Evolutionary conservation across 2,113 vertebrate species (phyloP).

Genomic region (Sarotherodon lohbergeri): DNA sequence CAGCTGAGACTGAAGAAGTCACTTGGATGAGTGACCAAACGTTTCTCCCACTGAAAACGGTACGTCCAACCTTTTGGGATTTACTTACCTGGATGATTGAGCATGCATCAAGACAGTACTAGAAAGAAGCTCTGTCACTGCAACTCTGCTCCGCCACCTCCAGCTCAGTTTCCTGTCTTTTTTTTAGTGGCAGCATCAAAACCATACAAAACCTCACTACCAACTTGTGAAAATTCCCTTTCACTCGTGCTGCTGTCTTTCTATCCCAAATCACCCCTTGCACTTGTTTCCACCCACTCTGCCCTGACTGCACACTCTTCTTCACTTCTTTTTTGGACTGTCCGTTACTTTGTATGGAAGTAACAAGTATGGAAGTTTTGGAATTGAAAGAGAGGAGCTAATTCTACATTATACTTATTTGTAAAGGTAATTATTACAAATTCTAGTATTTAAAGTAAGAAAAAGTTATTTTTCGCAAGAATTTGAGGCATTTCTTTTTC

Average conservation of each 20-base stretch:
- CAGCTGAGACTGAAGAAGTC: neutral
- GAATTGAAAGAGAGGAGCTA: neutral
- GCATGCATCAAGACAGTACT: neutral
- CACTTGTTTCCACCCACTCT: neutral
- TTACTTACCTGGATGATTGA: neutral
- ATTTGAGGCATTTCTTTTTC: neutral
- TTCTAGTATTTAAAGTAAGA: neutral
- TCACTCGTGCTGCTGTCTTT: neutral
- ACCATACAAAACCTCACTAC: neutral
- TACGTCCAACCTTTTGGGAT: neutral
- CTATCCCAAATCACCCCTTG: neutral
- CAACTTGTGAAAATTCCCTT: neutral
- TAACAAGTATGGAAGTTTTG: neutral
- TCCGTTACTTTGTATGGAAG: neutral
- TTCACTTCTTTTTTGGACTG: neutral
- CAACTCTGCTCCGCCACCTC: neutral
- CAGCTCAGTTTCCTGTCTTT: neutral
- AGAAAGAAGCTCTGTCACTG: neutral
- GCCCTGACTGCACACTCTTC: neutral
- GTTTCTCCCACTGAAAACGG: neutral
- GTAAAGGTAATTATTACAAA: neutral
- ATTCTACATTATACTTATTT: neutral
- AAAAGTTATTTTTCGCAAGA: accelerated
- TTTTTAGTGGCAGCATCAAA: neutral
- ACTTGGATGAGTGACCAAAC: neutral